phyloP scores from a whole-genome alignment of 2,113 vertebrate species.

The Alexandromys fortis region DNA sequence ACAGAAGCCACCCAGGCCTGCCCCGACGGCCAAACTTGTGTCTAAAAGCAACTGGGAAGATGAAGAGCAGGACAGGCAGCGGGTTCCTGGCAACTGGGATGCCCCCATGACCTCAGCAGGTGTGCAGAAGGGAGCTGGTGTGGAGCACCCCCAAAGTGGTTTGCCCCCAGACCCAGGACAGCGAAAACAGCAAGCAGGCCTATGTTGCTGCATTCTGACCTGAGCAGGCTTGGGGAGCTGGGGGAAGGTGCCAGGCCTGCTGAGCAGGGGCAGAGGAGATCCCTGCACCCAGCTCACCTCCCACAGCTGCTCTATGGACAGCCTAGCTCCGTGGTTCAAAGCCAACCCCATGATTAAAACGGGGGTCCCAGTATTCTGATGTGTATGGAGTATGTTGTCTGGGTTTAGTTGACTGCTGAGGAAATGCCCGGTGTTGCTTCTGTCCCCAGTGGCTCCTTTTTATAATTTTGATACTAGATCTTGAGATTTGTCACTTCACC shows the following conservation, averaged over 20 bases:
- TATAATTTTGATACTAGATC: too few species aligned
- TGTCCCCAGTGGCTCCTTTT: too few species aligned
- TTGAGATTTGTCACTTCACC: neutral
- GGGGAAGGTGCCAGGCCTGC: neutral
- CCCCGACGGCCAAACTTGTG: slow-evolving; percentile 83
- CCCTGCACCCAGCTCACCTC: neutral
- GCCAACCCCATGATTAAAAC: slow-evolving; percentile 56
- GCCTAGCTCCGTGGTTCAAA: neutral
- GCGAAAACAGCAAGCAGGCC: slow-evolving; percentile 1
- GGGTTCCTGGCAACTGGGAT: slow-evolving; percentile 83
- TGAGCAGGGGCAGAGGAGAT: neutral
- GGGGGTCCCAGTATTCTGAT: neutral
- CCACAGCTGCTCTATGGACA: neutral
- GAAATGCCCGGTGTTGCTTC: neutral
- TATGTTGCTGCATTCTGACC: slow-evolving; percentile 84
- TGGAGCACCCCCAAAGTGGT: slow-evolving; percentile 9
- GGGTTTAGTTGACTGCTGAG: neutral
- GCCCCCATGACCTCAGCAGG: slow-evolving; percentile 88
- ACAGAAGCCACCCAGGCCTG: slow-evolving; percentile 77
- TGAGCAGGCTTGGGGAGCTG: slow-evolving; percentile 52
- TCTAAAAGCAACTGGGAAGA: slow-evolving; percentile 86
- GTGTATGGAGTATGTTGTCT: slow-evolving; percentile 33
- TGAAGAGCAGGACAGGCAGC: slow-evolving; percentile 85
- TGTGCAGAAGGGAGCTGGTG: slow-evolving; percentile 84
- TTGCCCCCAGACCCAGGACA: neutral